Base-by-base conservation (phyloP, 2,888 invertebrate genomes). In the Cactoblastis cactorum region DNA sequence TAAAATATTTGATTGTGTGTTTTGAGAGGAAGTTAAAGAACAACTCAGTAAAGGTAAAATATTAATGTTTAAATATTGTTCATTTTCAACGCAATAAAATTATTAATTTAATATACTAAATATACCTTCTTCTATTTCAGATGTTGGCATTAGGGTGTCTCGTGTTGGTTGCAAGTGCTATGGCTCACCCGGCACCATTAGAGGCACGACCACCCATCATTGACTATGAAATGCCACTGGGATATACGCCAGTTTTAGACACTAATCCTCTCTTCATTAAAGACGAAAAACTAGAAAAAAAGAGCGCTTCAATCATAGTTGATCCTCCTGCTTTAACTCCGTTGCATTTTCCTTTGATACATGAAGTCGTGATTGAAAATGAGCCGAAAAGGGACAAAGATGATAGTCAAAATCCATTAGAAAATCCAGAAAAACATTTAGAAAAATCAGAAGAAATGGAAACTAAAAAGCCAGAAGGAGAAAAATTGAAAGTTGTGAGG, bases 141-240 rank as follows among this genome's bases (percentile, higher is more conserved):
- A 79, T 80, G 79, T 55, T 64, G 52, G 24, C 61, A 0, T 11
- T 74, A 11, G 45, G 43, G 14, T 28, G 73, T 11, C 32, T 81
- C 4, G 76, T 69, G 56, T 55, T 82, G 35, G 51, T 71, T 8
- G 64, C 67, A 3, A 54, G 62, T 37, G 62, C 62, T 3, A 50
- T 58, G 39, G 77, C 77, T 8, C 51, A 72, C 22, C 79, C 79
- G 2, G 51, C 65, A 9, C 53, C 65, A 2, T n/a, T n/a, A n/a
- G 19, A 12, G 2, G 9, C 18, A 4, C 12, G 19, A 9, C 22
- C 34, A 19, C 46, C 46, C 8, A 15, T 22, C 8, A 22, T 46
- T 34, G 34, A 34, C 3, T 34, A 34, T 22, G 35, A 17, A 1
- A 2, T 34, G 1, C 46, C 46, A 34, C 4, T 34, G 12, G 46